Evolutionary conservation across 2,113 vertebrate genomes (phyloP).

Genomic region (Mola mola): DNA sequence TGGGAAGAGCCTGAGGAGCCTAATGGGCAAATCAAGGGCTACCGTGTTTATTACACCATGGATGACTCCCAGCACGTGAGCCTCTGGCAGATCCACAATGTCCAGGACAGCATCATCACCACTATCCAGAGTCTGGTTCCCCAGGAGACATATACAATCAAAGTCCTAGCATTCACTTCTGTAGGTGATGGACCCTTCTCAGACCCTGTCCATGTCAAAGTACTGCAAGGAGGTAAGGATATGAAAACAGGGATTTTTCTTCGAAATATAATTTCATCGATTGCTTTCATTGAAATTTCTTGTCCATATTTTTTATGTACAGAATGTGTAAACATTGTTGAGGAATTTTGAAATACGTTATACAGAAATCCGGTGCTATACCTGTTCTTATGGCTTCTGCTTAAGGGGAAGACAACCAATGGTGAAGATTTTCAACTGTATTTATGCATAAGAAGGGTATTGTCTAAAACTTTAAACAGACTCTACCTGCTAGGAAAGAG

Average conservation of each 20-base stretch:
- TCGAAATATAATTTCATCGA: neutral
- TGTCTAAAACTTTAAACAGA: too few relatives aligned
- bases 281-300: neutral
- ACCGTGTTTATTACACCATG: conserved; percentile 97
- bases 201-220: conserved; percentile 96
- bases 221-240: conserved; percentile 92
- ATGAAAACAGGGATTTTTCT: neutral
- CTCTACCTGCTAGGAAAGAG: too few relatives aligned
- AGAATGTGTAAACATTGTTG: too few relatives aligned
- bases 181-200: conserved; percentile 97
- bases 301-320: too few relatives aligned
- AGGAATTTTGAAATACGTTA: neutral
- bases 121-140: conserved; percentile 92
- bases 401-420: conserved; percentile 12
- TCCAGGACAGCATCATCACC: conserved; percentile 95
- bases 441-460: conserved; percentile 8
- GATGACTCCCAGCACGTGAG: conserved; percentile 90
- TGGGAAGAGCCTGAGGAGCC: conserved; percentile 99
- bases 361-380: neutral
- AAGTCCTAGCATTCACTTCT: conserved; percentile 95
- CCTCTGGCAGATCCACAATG: conserved; percentile 96
- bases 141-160: conserved; percentile 93
- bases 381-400: conserved; percentile 5
- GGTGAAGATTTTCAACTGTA: conserved; percentile 18
- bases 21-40: conserved; percentile 96